A percentile compares a stretch with the other conserved stretches of the same genome.
Evolutionary conservation across 1,140 invertebrate genomes (phyloP).

Genomic region (Rhynchophorus ferrugineus): DNA sequence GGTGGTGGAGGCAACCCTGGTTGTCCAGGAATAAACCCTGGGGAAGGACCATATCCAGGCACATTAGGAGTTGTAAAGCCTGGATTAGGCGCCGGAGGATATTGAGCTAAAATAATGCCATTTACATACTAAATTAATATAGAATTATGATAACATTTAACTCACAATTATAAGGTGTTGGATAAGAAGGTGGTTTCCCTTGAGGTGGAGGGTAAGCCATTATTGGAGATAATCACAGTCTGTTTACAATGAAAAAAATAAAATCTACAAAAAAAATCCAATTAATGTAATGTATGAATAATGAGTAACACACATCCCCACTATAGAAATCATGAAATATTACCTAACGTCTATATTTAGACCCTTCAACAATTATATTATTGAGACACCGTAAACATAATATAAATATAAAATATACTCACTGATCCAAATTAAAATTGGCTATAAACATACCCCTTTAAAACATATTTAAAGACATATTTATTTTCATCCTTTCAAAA

Average conservation of each 20-base stretch:
- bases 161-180: slow-evolving; percentile 28
- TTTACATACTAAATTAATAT: no score
- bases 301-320: neutral
- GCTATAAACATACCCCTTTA: no score
- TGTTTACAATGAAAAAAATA: no score
- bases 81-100: slow-evolving; percentile 18
- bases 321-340: neutral
- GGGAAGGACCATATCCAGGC: slow-evolving; percentile 20
- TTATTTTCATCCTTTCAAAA: no score
- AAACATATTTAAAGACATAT: no score
- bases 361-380: neutral
- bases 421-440: no score
- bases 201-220: slow-evolving; percentile 28
- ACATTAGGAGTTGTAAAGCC: slow-evolving; percentile 14
- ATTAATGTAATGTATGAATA: no score
- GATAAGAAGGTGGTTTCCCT: slow-evolving; percentile 20
- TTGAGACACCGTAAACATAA: neutral
- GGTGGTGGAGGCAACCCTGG: slow-evolving; percentile 8
- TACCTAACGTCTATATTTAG: neutral
- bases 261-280: no score
- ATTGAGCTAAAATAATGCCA: slow-evolving; percentile 16
- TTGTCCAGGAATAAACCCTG: slow-evolving; percentile 24
- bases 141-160: neutral
- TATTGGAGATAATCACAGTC: neutral
- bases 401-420: neutral